Base-by-base conservation (phyloP, 2,113 vertebrate genomes). In the Takifugu flavidus region DNA sequence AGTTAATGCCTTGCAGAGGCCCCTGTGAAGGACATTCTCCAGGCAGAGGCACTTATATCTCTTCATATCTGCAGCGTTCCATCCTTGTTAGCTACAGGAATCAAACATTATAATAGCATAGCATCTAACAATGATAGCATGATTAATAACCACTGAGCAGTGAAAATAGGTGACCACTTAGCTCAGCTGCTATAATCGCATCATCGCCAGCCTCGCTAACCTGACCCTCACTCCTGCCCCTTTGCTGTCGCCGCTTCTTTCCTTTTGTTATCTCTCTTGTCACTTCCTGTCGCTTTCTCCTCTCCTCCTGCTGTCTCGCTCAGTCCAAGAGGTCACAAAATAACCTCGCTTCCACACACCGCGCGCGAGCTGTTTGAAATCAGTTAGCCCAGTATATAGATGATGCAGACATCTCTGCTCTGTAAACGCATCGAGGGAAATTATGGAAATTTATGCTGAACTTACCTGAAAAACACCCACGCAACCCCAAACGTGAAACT, bases 11-110 rank as follows among this genome's bases (percentile, higher is more conserved):
- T 51, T 50, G 51, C n/a, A 28, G 13, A 6, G 49, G 29, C 51
- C 39, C 49, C n/a, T n/a, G 46, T 74, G 72, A 80, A 85, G 67
- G 25, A 83, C 67, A 72, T 49, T 62, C 53, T 43, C 28, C 50
- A 59, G 64, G 53, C 53, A 11, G 45, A 66, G 25, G 47, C 59
- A 50, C 70, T 77, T 64, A 49, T 69, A 53, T 60, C 60, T 68
- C 50, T 25, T 67, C 34, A 5, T 44, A 50, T 44, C 20, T 62
- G 56, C 45, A 3, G 6, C 42, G 34, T n/a, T 53, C 61, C 2
- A 28, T 20, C 8, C n/a, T 29, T 28, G 20, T 61, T 45, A 42
- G 42, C 28, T 56, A 53, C 14, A 63, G 53, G 51, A 51, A 59
- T 70, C 49, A 46, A 52, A 62, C 58, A 52, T 25, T n/a, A 34